Conservation (phyloP, 2,888 invertebrate genomes). For the Sesia apiformis region DNA sequence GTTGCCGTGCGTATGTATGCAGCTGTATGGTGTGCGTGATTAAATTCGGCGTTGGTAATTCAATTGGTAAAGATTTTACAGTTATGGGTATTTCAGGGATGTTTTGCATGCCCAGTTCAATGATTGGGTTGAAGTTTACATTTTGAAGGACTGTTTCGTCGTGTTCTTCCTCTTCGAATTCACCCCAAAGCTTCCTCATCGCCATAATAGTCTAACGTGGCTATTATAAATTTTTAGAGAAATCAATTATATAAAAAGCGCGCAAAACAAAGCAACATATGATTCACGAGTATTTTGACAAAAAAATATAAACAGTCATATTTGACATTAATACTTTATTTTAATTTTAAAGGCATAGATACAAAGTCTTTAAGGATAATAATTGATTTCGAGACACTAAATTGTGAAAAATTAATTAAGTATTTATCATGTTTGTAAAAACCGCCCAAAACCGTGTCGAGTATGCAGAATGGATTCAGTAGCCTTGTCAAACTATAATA, state of each 20-base stretch:
- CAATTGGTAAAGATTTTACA: conserved; percentile 60
- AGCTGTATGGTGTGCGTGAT: conserved; percentile 64
- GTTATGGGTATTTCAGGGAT: conserved; percentile 65
- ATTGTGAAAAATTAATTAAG: neutral
- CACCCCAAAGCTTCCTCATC: conserved; percentile 53
- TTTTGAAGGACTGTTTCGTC: conserved; percentile 51
- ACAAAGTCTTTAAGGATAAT: no score
- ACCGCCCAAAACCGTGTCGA: no score
- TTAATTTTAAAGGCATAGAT: no score
- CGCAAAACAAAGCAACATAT: no score
- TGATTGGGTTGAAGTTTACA: conserved; percentile 66
- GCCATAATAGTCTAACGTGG: conserved; percentile 20
- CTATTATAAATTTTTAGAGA: no score
- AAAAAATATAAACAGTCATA: no score
- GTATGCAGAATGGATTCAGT: no score
- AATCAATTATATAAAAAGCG: no score
- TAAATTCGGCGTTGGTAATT: conserved; percentile 56
- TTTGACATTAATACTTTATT: no score
- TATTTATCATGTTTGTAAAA: neutral
- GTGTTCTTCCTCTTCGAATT: conserved; percentile 46
- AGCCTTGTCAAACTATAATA: no score
- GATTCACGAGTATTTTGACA: no score
- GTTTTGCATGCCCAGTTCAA: conserved; percentile 67
- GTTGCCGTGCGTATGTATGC: conserved; percentile 47
- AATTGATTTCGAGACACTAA: neutral